Conservation (phyloP, 2,113 vertebrate species). For the Vireo altiloquus region DNA sequence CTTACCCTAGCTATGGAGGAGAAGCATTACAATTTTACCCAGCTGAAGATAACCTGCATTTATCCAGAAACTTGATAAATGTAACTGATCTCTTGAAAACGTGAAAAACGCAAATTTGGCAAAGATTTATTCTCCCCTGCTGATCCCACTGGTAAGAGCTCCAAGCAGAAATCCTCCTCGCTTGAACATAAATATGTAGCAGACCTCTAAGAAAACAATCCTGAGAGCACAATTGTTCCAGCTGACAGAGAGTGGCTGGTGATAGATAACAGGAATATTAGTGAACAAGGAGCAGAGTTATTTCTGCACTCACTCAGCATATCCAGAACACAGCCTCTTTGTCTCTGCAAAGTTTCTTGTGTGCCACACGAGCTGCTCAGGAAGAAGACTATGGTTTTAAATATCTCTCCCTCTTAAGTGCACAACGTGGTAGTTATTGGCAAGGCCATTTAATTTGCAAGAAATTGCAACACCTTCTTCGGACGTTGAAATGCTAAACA, state of each 20-base stretch:
- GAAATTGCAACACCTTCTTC: background rate
- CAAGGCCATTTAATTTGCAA: background rate
- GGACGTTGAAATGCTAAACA: background rate
- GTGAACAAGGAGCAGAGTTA: background rate
- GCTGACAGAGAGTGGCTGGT: background rate
- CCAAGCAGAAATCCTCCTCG: background rate
- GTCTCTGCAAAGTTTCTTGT: background rate
- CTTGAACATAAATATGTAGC: background rate
- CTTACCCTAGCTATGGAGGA: background rate
- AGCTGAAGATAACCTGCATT: background rate
- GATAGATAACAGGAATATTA: background rate
- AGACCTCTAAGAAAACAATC: background rate
- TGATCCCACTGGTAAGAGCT: background rate
- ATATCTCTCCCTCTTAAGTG: background rate
- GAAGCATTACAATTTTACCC: background rate
- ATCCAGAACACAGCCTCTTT: background rate
- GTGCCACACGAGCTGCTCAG: background rate
- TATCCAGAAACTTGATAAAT: conserved; percentile 16
- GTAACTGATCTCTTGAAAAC: conserved; percentile 7
- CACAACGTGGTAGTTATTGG: background rate
- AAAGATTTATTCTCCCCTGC: background rate
- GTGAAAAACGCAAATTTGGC: background rate
- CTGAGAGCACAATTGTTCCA: background rate
- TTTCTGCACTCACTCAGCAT: background rate
- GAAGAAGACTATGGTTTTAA: background rate